Evolutionary conservation across 2,888 invertebrate species (phyloP).

Genomic region (Anagyrus pseudococci): DNA sequence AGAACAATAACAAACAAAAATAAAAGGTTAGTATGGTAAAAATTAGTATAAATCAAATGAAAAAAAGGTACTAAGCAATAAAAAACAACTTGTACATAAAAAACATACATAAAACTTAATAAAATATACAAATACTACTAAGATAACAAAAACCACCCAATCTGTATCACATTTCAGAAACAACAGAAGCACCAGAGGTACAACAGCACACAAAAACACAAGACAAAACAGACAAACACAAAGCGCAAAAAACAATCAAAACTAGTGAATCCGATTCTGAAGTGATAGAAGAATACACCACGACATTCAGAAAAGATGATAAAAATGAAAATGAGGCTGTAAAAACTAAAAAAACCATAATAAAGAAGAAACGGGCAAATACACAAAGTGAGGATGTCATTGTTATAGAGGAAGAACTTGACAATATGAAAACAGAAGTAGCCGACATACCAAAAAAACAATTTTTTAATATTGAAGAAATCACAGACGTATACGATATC

Average conservation of each 20-base stretch:
- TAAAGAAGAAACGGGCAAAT: conserved; percentile 49
- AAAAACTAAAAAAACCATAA: conserved; percentile 57
- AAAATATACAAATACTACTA: not conserved
- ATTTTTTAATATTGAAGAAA: conserved; percentile 56
- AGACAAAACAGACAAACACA: conserved; percentile 56
- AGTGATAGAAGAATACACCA: conserved; percentile 56
- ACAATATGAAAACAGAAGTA: conserved; percentile 49
- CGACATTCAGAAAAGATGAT: conserved; percentile 54
- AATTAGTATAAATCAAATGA: not conserved
- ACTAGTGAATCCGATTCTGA: conserved; percentile 55
- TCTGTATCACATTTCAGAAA: conserved; percentile 58
- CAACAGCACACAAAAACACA: conserved; percentile 53
- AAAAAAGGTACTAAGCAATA: not conserved
- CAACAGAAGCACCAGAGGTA: conserved; percentile 56
- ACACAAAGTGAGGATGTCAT: conserved; percentile 47
- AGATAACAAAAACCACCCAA: conserved; percentile 1
- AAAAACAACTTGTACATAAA: not conserved
- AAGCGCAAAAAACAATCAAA: conserved; percentile 48
- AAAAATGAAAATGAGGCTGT: conserved; percentile 52
- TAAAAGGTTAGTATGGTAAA: not conserved
- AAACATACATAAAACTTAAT: not conserved
- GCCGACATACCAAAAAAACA: conserved; percentile 55
- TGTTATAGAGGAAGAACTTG: conserved; percentile 59
- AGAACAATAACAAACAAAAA: not conserved
- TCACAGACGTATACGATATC: conserved; percentile 41